A percentile compares a stretch with the other conserved stretches of the same genome.
Evolutionary conservation across 2,797 vertebrate genomes (phyloP).

Genomic region (Diceros bicornis): DNA sequence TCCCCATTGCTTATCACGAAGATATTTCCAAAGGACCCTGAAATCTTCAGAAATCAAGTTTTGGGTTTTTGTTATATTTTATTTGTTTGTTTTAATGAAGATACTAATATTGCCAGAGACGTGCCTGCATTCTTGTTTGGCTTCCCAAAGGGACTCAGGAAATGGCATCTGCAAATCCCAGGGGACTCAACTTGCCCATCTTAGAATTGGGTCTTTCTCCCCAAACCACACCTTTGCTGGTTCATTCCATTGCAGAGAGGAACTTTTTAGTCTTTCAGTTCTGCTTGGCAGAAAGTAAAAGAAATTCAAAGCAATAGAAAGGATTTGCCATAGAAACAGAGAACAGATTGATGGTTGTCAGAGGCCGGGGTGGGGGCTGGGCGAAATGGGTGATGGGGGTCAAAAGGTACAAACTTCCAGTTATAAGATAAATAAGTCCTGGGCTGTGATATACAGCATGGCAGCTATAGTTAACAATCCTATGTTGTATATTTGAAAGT

Average conservation of each 20-base stretch:
- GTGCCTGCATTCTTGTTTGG: fast-evolving
- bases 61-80: neutral
- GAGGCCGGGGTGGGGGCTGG: neutral
- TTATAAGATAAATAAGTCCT: neutral
- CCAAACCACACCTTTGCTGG: neutral
- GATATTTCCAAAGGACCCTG: neutral
- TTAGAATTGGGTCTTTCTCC: neutral
- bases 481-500: neutral
- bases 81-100: neutral
- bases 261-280: too few relatives aligned
- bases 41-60: neutral
- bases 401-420: too few relatives aligned
- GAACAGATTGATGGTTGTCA: neutral
- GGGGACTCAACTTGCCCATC: fast-evolving
- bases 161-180: neutral
- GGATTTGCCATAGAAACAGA: neutral
- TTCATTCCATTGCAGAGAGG: neutral
- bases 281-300: neutral
- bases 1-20: neutral
- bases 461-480: neutral
- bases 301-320: neutral
- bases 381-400: neutral
- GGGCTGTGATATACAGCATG: too few relatives aligned
- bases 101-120: neutral
- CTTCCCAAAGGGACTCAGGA: neutral